Evolutionary conservation across 2,113 vertebrate species (phyloP), one percentile per base, ranked within the genome.

Genomic region (Xyliphius kryptos): DNA sequence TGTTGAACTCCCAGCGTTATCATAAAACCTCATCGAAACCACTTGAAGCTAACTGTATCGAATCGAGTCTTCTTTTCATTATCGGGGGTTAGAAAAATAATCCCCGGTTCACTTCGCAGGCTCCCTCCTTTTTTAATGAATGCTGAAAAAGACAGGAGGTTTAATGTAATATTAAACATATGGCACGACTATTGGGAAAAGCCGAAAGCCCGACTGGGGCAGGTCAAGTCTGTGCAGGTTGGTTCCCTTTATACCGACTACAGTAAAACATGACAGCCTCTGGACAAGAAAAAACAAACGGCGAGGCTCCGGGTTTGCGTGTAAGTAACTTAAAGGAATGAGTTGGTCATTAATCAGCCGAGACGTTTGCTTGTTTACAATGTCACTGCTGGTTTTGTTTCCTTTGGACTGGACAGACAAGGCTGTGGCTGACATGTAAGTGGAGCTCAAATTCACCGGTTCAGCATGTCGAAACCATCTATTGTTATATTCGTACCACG

Each of bases 131-230:
- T n/a, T n/a, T n/a, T n/a, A n/a, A n/a, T n/a, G n/a, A n/a, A 68
- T 61, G 48, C 63, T 53, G 41, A 70, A 75, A 56, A 38, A 44
- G 53, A 40, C 50, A 63, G 53, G 66, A 57, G 75, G 74, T 79
- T 72, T 61, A 49, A 76, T 73, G 69, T 77, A 76, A 77, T 76
- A 76, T 67, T 71, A 73, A 77, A 76, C 77, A 79, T 16, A 74
- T 77, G 77, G 71, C 59, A 65, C 48, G 64, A 10, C 68, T 68
- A 64, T 59, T 63, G 73, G 62, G 69, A 79, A 62, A 68, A 26
- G 60, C 41, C 1, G 9, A 15, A 36, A 53, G 46, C 19, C 5
- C 3, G 32, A 21, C 7, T n/a, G 21, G 2, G 10, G 20, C 13
- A 9, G 41, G 62, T 41, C 48, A 12, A 17, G 14, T 10, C 40